Conservation (phyloP, 2,797 vertebrate genomes). For the Discoglossus pictus region DNA sequence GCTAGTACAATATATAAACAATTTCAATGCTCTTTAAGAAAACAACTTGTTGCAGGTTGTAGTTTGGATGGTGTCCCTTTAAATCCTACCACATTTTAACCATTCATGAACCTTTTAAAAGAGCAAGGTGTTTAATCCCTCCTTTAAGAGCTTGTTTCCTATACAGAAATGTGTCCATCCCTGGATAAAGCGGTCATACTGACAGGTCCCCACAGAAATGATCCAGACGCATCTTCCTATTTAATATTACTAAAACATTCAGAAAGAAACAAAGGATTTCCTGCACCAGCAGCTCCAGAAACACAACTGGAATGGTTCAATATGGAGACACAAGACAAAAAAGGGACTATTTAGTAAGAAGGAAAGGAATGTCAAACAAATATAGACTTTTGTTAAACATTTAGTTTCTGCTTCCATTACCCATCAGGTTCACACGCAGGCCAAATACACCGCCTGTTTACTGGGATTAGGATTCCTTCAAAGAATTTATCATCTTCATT, state of each 20-base stretch:
- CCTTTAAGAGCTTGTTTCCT: too few species aligned
- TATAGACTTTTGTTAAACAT: conserved; percentile 60
- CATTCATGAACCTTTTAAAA: too few species aligned
- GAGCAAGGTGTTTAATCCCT: too few species aligned
- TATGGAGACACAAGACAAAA: conserved; percentile 54
- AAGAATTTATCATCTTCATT: not conserved
- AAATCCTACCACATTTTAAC: too few species aligned
- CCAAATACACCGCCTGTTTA: conserved; percentile 61
- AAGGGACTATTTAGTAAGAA: conserved; percentile 58
- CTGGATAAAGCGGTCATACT: not conserved
- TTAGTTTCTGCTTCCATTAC: conserved; percentile 61
- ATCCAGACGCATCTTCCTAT: conserved; percentile 19
- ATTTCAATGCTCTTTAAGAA: too few species aligned
- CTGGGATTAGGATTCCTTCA: conserved; percentile 24
- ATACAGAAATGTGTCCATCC: too few species aligned
- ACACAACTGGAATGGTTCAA: conserved; percentile 59
- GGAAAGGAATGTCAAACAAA: conserved; percentile 62
- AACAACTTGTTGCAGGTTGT: too few species aligned
- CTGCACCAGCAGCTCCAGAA: conserved; percentile 52
- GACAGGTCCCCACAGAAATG: conserved; percentile 14
- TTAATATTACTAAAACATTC: not conserved
- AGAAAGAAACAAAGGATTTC: conserved; percentile 52
- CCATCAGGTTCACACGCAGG: conserved; percentile 60
- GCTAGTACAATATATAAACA: too few species aligned
- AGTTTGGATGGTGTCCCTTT: too few species aligned